These are phyloP conservation scores for Hermaeophaga mercurialis DNA, from an alignment of 2,888 invertebrate genomes.

Conservation along the genomic window DNA sequence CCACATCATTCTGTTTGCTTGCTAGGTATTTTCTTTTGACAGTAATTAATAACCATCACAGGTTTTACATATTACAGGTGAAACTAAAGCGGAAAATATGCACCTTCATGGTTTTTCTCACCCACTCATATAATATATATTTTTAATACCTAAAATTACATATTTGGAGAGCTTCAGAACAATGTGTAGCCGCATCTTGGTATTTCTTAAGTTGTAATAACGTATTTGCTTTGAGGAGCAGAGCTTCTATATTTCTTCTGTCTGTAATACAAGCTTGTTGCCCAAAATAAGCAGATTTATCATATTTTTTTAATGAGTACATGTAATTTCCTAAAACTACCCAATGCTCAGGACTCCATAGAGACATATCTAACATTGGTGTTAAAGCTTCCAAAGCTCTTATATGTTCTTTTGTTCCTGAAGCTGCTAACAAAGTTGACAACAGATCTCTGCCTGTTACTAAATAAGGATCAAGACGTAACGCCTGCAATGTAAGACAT, in stretches of 20 bases:
- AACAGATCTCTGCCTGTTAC: slow-evolving; percentile 49
- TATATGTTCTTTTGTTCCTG: slow-evolving; percentile 50
- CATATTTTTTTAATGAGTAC: slow-evolving; percentile 67
- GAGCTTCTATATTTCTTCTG: slow-evolving; percentile 71
- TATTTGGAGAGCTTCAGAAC: slow-evolving; percentile 68
- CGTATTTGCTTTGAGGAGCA: slow-evolving; percentile 74
- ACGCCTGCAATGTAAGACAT: slow-evolving; percentile 47
- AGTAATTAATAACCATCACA: too few species aligned
- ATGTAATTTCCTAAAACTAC: slow-evolving; percentile 76
- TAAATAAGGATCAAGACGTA: slow-evolving; percentile 48
- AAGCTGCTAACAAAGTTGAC: slow-evolving; percentile 47
- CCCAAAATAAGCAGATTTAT: slow-evolving; percentile 73
- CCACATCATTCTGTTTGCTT: too few species aligned
- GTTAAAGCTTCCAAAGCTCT: slow-evolving; percentile 47
- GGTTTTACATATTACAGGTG: too few species aligned
- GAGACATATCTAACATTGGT: slow-evolving; percentile 46
- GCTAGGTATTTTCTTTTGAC: too few species aligned
- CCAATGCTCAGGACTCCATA: slow-evolving; percentile 68
- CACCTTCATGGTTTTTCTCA: too few species aligned
- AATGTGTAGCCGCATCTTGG: slow-evolving; percentile 69
- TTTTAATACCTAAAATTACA: slow-evolving; percentile 61
- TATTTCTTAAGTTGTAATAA: slow-evolving; percentile 69
- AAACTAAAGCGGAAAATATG: too few species aligned
- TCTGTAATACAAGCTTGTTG: slow-evolving; percentile 67
- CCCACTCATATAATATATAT: too few species aligned